These are phyloP conservation scores for Dasyornis broadbenti DNA, from an alignment of 2,113 vertebrate species.

Conservation along the genomic window DNA sequence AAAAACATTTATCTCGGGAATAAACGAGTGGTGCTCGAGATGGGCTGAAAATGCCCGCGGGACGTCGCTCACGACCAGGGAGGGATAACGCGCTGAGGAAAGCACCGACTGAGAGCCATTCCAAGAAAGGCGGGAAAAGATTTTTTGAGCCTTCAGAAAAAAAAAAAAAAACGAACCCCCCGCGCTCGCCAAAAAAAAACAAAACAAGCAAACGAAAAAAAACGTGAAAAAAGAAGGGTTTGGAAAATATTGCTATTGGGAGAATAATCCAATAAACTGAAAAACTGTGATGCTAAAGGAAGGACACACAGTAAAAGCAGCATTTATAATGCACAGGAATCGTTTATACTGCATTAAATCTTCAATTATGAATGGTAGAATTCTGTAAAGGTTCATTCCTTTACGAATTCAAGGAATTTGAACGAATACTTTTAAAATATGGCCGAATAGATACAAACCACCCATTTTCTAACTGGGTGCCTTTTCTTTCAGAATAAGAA, in stretches of 20 bases:
- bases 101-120: rapidly evolving
- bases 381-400: rapidly evolving
- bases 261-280: rapidly evolving
- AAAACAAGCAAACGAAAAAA: too few relatives aligned
- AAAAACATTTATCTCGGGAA: rapidly evolving
- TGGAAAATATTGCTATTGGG: rapidly evolving
- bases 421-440: rapidly evolving
- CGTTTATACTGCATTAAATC: rapidly evolving
- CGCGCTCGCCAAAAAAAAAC: rapidly evolving
- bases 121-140: rapidly evolving
- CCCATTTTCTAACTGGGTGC: rapidly evolving
- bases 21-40: rapidly evolving
- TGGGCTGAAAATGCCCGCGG: rapidly evolving
- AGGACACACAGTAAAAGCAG: rapidly evolving
- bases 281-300: rapidly evolving
- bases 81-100: rapidly evolving
- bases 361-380: rapidly evolving
- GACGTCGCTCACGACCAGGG: rapidly evolving
- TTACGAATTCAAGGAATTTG: rapidly evolving
- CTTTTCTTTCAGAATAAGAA: rapidly evolving
- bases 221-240: rapidly evolving
- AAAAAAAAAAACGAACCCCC: rapidly evolving
- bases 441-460: rapidly evolving
- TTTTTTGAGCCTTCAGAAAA: rapidly evolving
- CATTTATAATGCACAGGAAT: rapidly evolving